Evolutionary conservation across 2,888 invertebrate genomes (phyloP), one percentile per base, ranked within the genome.

Genomic region (Diaprepes abbreviatus): DNA sequence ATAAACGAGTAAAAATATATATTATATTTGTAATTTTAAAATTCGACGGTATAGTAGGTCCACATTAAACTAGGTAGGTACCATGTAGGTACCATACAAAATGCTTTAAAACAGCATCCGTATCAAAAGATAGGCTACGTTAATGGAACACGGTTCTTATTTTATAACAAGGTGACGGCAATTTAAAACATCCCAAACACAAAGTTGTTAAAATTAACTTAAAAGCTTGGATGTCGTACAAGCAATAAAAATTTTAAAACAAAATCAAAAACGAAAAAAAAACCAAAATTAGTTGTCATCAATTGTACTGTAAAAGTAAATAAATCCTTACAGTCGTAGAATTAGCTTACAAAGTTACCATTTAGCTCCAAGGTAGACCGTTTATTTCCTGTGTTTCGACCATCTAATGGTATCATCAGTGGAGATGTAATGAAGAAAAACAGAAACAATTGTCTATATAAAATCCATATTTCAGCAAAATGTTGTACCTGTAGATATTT

Each of bases 131-230:
- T 72, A 63, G 69, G 79, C 58, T 62, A 62, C 71, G 48, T 73
- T 73, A 73, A 79, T 77, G 78, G 79, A 79, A 79, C 78, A 78
- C 73, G 79, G 73, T 77, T 79, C 77, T 79, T 79, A 78, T 79
- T 76, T 79, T 78, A 80, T 48, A 48, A 60, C 45, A 45, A 28
- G 6, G 14, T 7, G 9, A 31, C 17, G 31, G 45, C 17, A 24
- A 59, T 43, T 43, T 59, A 9, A 21, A 33, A 24, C 7, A 45
- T 45, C 31, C 16, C 31, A 59, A 43, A 33, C 28, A 14, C 19
- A 36, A 19, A 14, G 17, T 48, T 60, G 17, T 45, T 35, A 19
- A 6, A 9, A 19, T 33, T 48, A 35, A 35, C 35, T 50, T 60
- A 60, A 60, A 60, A 50, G 60, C 35, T 21, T 48, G 14, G 17